phyloP scores from a whole-genome alignment of 2,888 invertebrate genomes.

The Pilophorus perplexus region DNA sequence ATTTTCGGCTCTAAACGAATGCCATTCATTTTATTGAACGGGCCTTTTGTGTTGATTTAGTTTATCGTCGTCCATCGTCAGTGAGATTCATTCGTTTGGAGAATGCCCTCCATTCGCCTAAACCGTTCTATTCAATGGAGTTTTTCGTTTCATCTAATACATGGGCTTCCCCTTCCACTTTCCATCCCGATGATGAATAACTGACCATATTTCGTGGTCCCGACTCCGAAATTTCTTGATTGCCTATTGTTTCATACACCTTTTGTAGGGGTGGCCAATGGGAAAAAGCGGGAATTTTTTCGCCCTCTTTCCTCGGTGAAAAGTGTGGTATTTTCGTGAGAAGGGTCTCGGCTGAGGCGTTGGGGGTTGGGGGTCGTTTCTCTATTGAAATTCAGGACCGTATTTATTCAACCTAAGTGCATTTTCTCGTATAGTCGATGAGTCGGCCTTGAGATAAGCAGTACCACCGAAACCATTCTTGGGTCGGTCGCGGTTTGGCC shows the following conservation, averaged over 20 bases:
- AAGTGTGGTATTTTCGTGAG: not conserved
- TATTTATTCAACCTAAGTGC: conserved; percentile 30
- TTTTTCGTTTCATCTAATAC: conserved; percentile 16
- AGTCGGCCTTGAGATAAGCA: too few relatives aligned
- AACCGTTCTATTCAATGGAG: conserved; percentile 7
- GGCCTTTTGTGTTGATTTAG: not conserved
- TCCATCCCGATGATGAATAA: conserved; percentile 7
- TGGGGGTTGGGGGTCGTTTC: not conserved
- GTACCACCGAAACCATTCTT: too few relatives aligned
- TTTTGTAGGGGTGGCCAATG: not conserved
- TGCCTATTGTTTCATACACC: conserved; percentile 12
- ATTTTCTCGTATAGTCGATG: conserved; percentile 27
- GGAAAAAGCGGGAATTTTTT: not conserved
- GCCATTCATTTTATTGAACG: conserved; percentile 9
- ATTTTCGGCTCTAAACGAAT: not conserved
- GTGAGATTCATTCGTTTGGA: conserved; percentile 10
- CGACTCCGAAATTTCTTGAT: not conserved
- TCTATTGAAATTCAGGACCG: conserved; percentile 22
- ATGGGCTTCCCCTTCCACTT: not conserved
- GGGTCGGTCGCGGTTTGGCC: too few relatives aligned
- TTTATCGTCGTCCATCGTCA: not conserved
- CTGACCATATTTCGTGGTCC: conserved; percentile 7
- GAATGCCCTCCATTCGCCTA: conserved; percentile 5
- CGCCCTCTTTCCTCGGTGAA: not conserved
- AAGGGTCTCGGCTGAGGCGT: not conserved